Percentiles rank a stretch among this genome's conserved stretches.
Evolutionary conservation across 2,888 invertebrate species (phyloP).

Genomic region (Pachydiplax longipennis): DNA sequence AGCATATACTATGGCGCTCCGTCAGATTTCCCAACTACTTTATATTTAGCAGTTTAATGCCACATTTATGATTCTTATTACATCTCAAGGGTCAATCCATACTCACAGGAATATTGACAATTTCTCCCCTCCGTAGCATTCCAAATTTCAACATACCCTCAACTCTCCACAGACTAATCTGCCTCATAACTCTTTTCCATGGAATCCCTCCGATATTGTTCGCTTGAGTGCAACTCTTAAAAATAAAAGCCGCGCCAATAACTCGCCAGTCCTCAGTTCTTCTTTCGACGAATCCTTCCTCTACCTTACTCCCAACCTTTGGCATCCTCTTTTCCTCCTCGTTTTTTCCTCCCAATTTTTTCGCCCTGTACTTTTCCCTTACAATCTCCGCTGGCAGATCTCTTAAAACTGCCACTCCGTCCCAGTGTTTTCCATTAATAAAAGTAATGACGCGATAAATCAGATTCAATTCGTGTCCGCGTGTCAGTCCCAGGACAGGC

Average conservation of each 20-base stretch:
- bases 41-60: no score
- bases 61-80: no score
- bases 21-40: no score
- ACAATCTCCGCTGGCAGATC: slow-evolving; percentile 38
- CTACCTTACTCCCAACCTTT: background rate
- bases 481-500: slow-evolving; percentile 44
- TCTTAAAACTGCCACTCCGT: slow-evolving; percentile 40
- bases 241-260: background rate
- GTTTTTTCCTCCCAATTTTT: background rate
- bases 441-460: slow-evolving; percentile 44
- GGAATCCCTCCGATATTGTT: background rate
- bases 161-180: background rate
- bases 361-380: background rate
- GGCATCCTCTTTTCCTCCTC: background rate
- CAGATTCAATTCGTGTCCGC: slow-evolving; percentile 42
- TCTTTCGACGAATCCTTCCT: background rate
- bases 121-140: background rate
- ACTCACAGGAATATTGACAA: background rate
- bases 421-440: slow-evolving; percentile 42
- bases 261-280: background rate
- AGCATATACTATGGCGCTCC: no score
- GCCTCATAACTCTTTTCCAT: background rate
- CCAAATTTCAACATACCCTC: background rate
- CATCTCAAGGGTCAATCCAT: no score
- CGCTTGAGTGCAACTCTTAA: background rate